Evolutionary conservation across 2,113 vertebrate genomes (phyloP).

Genomic region (Steatornis caripensis): DNA sequence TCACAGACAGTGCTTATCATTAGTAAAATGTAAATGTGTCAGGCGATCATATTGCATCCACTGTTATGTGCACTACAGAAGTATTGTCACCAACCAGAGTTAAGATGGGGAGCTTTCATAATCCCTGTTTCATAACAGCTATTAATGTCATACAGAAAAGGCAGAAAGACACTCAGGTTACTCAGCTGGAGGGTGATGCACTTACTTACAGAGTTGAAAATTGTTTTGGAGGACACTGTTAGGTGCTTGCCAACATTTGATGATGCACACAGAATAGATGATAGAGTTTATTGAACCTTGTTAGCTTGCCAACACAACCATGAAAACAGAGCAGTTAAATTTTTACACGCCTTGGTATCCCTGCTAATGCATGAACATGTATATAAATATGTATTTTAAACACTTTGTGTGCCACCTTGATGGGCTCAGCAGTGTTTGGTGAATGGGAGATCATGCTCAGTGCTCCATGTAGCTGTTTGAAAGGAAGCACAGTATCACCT

Average conservation of each 20-base stretch:
- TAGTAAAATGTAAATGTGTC: background rate
- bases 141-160: background rate
- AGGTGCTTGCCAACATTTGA: background rate
- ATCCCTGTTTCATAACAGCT: too few relatives aligned
- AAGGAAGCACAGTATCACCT: background rate
- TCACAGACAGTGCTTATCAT: background rate
- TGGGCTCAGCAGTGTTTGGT: background rate
- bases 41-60: background rate
- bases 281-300: background rate
- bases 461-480: background rate
- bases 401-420: background rate
- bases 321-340: background rate
- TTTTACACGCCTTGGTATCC: background rate
- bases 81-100: background rate
- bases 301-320: background rate
- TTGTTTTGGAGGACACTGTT: background rate
- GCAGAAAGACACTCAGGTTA: background rate
- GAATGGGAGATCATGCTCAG: background rate
- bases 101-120: background rate
- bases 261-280: background rate
- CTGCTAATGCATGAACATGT: background rate
- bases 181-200: background rate
- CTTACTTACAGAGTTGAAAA: background rate
- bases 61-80: background rate
- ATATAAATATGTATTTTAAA: background rate